A percentile compares a stretch with the other conserved stretches of the same genome.
phyloP scores from a whole-genome alignment of 2,797 vertebrate genomes.

The Sebastiscus tertius region DNA sequence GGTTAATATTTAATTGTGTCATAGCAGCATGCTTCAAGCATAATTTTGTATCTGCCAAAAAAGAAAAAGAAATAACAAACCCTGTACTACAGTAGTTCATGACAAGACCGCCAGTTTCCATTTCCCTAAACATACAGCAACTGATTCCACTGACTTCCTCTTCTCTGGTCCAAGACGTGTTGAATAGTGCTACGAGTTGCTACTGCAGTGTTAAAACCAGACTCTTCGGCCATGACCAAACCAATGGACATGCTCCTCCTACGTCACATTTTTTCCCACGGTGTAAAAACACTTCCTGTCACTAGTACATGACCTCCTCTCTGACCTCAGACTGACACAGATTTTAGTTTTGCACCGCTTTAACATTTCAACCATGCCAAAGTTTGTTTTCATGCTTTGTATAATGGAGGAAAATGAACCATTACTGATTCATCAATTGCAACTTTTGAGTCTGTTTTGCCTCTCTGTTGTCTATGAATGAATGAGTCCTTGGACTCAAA shows the following conservation, averaged over 20 bases:
- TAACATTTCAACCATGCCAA: background rate
- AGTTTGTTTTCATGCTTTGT: background rate
- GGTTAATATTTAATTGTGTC: background rate
- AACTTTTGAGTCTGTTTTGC: no score
- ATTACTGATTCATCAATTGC: background rate
- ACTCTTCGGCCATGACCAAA: background rate
- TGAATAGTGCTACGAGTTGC: background rate
- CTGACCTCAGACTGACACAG: background rate
- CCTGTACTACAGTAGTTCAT: background rate
- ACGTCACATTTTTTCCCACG: background rate
- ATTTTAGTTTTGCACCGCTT: background rate
- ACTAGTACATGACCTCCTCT: background rate
- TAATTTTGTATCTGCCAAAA: background rate
- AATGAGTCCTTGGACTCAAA: no score
- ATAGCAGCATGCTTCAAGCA: background rate
- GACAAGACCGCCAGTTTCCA: background rate
- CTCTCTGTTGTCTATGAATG: no score
- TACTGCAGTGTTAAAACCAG: background rate
- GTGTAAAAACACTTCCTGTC: slow-evolving; percentile 14
- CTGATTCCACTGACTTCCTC: background rate
- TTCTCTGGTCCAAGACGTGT: background rate
- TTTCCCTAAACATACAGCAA: background rate
- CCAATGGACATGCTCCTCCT: background rate
- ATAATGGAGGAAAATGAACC: background rate
- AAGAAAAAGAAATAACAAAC: background rate